phyloP scores from a whole-genome alignment of 2,113 vertebrate species.

The Ciconia stormi region DNA sequence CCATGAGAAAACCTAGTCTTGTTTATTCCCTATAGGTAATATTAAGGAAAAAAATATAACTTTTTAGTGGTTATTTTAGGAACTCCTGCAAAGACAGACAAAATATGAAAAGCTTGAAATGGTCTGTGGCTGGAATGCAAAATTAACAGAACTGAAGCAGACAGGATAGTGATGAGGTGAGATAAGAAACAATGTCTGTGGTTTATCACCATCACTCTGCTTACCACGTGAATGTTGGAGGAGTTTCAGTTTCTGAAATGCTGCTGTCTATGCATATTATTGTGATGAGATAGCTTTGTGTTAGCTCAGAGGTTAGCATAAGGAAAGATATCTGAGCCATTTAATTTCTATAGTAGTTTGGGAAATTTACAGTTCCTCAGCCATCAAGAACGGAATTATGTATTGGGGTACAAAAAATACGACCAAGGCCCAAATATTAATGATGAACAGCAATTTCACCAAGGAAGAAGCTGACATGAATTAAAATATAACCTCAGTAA shows the following conservation, averaged over 20 bases:
- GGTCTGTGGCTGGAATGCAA: neutral
- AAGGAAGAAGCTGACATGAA: neutral
- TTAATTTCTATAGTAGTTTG: neutral
- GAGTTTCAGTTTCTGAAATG: neutral
- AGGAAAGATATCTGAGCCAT: neutral
- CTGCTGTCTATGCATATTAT: neutral
- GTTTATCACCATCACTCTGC: neutral
- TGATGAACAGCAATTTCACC: neutral
- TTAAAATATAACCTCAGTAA: neutral
- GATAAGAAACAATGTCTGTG: neutral
- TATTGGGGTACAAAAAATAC: neutral
- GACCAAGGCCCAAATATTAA: neutral
- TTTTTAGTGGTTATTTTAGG: neutral
- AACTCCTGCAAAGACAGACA: neutral
- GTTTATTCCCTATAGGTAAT: neutral
- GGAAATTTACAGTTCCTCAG: neutral
- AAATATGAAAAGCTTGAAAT: neutral
- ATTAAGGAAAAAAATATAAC: fast-evolving
- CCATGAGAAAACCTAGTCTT: neutral
- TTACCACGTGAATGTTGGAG: neutral
- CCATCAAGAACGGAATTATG: neutral
- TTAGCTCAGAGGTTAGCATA: neutral
- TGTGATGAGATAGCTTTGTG: neutral
- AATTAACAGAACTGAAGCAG: neutral
- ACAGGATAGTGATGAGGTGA: neutral